A percentile compares a stretch with the other conserved stretches of the same genome.
phyloP scores from a whole-genome alignment of 2,888 invertebrate species.

The Harpalus rufipes region DNA sequence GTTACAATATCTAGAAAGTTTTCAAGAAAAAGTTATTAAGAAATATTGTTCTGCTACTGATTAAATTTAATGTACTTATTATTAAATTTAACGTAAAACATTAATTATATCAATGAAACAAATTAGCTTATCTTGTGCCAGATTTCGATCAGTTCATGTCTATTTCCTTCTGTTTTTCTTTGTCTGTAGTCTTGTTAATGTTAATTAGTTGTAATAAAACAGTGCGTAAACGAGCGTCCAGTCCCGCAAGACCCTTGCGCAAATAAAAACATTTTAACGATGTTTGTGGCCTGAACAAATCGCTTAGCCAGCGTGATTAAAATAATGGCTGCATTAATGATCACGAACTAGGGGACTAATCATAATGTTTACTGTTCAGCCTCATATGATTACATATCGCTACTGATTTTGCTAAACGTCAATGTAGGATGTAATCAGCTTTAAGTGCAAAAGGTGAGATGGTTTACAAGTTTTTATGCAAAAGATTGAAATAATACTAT shows the following conservation, averaged over 20 bases:
- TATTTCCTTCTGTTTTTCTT: background rate
- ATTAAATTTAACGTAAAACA: too few species aligned
- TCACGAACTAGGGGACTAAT: constrained; percentile 15
- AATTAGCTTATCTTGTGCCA: background rate
- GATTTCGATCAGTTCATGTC: background rate
- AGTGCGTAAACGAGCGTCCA: constrained; percentile 1
- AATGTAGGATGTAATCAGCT: background rate
- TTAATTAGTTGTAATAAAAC: constrained; percentile 10
- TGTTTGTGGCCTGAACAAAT: constrained; percentile 32
- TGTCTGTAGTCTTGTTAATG: constrained; percentile 34
- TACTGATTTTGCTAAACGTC: constrained; percentile 2
- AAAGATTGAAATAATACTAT: background rate
- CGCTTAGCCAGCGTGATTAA: constrained; percentile 25
- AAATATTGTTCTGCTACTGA: too few species aligned
- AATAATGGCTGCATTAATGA: constrained; percentile 29
- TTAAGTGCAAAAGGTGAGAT: background rate
- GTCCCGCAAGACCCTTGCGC: background rate
- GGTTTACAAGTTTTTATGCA: background rate
- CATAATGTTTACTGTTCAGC: background rate
- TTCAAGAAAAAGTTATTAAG: too few species aligned
- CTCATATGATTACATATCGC: background rate
- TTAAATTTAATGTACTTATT: too few species aligned
- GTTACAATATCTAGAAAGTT: too few species aligned
- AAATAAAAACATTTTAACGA: constrained; percentile 6
- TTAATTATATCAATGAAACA: too few species aligned